Base-by-base conservation (phyloP, 1,140 invertebrate genomes). In the Drosophila repletoides region DNA sequence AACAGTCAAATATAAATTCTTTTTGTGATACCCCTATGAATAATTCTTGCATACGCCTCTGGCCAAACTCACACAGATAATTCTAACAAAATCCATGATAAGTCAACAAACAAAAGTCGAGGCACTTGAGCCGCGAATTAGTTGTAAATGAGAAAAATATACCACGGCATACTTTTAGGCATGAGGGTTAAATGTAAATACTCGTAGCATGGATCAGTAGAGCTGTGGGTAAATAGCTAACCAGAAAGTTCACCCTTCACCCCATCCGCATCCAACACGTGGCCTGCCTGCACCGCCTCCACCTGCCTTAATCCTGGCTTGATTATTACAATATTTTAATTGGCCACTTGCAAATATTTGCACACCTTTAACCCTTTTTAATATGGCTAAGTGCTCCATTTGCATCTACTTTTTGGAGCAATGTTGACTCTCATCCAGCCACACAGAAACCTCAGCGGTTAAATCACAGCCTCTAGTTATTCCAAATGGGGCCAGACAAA, bases 331-430 rank as follows among this genome's bases (percentile, higher is more conserved):
- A 73, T 70, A 76, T 84, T 86, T 84, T 84, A 84, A 84, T 84
- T 84, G 80, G 80, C 67, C 60, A 17, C 63, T 41, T 43, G 60
- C 49, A 84, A 84, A 84, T 84, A 84, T 84, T 84, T 86, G 75
- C 75, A 51, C 76, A 84, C 75, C 80, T 84, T 84, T 84, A 84
- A 84, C 80, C 80, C 80, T 86, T 84, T 84, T 80, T 84, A 86
- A 84, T 84, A 80, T 68, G 67, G 40, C 41, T 68, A 87, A 84
- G 80, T 76, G 80, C 71, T 68, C 38, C 63, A 28, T 24, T 64
- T 58, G 29, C 41, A n/a, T 55, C 49, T 36, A 41, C 22, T 31
- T 19, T 28, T 24, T 7, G 40, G 12, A 14, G 17, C n/a, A 31
- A 38, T 64, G 29, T 64, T 69, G 60, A 56, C 66, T 64, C 17